Conservation (phyloP, 2,888 invertebrate species). For the Apamea monoglypha region DNA sequence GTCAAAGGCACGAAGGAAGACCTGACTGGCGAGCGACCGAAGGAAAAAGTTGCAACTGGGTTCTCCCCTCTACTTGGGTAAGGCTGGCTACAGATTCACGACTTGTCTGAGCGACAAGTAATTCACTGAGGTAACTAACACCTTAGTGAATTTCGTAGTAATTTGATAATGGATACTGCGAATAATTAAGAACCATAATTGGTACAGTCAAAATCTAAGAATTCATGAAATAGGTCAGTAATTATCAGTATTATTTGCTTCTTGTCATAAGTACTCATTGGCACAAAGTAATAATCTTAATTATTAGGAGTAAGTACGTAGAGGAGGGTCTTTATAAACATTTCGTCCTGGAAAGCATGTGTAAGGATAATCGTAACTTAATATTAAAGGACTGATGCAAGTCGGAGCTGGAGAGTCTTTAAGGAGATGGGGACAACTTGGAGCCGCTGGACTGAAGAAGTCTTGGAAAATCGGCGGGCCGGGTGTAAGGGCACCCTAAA, state of each 20-base stretch:
- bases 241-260: not conserved
- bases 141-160: not conserved
- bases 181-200: not conserved
- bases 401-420: not conserved
- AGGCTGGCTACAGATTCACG: constrained; percentile 37
- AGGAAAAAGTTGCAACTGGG: constrained; percentile 34
- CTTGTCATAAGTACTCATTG: not conserved
- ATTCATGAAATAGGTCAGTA: not conserved
- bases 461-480: not conserved
- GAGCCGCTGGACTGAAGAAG: not conserved
- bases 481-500: too few relatives aligned
- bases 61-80: constrained; percentile 50
- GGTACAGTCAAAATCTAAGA: not conserved
- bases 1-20: constrained; percentile 13
- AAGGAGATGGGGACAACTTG: not conserved
- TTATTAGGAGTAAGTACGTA: not conserved
- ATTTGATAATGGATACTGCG: not conserved
- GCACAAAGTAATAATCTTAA: not conserved
- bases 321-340: not conserved
- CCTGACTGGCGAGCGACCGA: constrained; percentile 30
- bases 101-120: constrained; percentile 4
- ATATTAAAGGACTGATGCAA: not conserved
- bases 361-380: not conserved
- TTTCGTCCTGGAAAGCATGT: not conserved
- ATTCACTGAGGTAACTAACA: not conserved